Evolutionary conservation across 1,140 invertebrate genomes (phyloP).

Genomic region (Globodera rostochiensis): DNA sequence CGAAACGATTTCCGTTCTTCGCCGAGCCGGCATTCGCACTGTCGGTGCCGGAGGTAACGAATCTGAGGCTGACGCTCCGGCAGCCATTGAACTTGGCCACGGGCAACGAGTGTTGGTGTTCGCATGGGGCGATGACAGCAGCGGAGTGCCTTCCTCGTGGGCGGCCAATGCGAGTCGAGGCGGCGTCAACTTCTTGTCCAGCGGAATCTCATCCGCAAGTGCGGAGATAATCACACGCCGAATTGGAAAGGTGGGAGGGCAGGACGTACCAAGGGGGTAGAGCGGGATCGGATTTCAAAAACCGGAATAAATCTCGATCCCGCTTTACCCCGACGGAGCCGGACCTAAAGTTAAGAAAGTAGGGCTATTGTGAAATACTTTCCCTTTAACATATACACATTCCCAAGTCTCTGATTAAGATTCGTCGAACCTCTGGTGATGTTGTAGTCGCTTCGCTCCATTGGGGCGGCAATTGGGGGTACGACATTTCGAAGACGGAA

Average conservation of each 20-base stretch:
- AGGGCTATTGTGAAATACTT: no score
- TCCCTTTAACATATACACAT: no score
- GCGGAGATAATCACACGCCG: constrained; percentile 14
- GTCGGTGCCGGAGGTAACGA: constrained; percentile 26
- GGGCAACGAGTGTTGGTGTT: constrained; percentile 26
- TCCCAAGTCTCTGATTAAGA: background rate
- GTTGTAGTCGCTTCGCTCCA: constrained; percentile 19
- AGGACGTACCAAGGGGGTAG: background rate
- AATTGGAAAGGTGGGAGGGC: constrained; percentile 11
- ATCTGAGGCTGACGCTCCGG: constrained; percentile 13
- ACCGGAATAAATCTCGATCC: no score
- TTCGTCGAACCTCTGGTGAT: background rate
- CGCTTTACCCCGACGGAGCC: no score
- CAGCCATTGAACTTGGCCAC: constrained; percentile 14
- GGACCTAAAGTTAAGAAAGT: no score
- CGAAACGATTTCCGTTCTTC: background rate
- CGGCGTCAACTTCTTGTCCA: constrained; percentile 23
- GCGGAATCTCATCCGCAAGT: constrained; percentile 10
- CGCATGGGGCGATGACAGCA: constrained; percentile 26
- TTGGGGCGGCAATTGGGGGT: constrained; percentile 23
- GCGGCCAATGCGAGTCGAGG: constrained; percentile 10
- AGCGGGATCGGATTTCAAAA: background rate
- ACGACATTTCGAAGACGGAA: constrained; percentile 11
- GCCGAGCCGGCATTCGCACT: background rate
- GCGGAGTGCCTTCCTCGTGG: constrained; percentile 27